Base-by-base conservation (phyloP, 2,797 vertebrate species). In the Alauda arvensis region DNA sequence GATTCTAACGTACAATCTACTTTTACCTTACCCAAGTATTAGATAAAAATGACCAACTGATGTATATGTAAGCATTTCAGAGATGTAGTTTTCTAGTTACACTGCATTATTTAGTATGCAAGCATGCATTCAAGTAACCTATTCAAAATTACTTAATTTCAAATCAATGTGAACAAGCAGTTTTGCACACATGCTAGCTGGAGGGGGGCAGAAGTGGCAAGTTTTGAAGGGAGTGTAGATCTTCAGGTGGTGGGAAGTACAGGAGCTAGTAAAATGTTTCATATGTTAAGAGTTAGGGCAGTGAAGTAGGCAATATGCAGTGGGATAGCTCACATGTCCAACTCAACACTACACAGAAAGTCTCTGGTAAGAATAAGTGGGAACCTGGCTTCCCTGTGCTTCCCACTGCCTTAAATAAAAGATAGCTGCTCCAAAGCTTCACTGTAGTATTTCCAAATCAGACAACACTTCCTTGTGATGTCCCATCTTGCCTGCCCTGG, bases 1-100 rank as follows among this genome's bases (percentile, higher is more conserved):
- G 18, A 77, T 59, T 68, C 65, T 55, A 92, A 72, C 17, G 46
- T 6, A 26, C 23, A 33, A 48, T 60, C 77, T 61, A 49, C 78
- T 91, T 91, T 74, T 62, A 78, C 83, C 77, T 93, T 67, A 75
- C 31, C 45, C 31, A 48, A 42, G 34, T 65, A 52, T 70, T 67
- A 94, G 57, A 83, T 63, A 75, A 91, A 84, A 91, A 39, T 14
- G 31, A 42, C 43, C 87, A 63, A 63, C 4, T 63, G 45, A 88
- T 70, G 12, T 43, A 66, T 34, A 81, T 14, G 18, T 6, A 74
- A 29, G 31, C 19, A 60, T 85, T 87, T 87, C 45, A 90, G 43
- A n/a, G 46, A 70, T 7, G 2, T 0, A 74, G 43, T 26, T 46
- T 46, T 67, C 60, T 37, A 80, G 70, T 76, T 67, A 78, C 53